Base-by-base conservation (phyloP, 2,113 vertebrate species). In the Cochlearius cochlearius region DNA sequence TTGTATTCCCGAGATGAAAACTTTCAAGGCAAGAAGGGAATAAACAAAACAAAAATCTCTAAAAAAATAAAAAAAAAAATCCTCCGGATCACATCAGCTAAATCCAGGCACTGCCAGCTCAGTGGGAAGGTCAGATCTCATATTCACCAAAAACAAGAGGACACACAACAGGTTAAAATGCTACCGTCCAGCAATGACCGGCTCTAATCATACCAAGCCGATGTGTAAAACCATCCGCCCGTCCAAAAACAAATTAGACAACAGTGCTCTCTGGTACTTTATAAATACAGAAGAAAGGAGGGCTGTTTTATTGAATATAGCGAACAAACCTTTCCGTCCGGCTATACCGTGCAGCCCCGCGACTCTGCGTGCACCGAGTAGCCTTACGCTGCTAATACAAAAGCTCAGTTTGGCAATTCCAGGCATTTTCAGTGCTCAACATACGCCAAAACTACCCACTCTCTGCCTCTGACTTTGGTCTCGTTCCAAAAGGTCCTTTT, bases 371-470 rank as follows among this genome's bases (percentile, higher is more conserved):
- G 92, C 94, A 86, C 92, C 82, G 25, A 72, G 94, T 91, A 95
- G 91, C 90, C 85, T 95, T 86, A 92, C 25, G 86, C 95, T 76
- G 94, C 94, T 95, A 80, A 80, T 71, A 96, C 96, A 97, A 96
- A 95, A 96, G 96, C 96, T 97, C 92, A 69, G 17, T 97, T 96
- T 97, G 97, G 96, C 95, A 97, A 97, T 92, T 94, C 94, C 93
- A 96, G 92, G 94, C 94, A 87, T 97, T 97, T 96, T 91, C 96
- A 95, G 94, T 34, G 93, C 75, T 96, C 94, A 94, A 95, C 80
- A 80, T 83, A 93, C 84, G 95, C 97, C 97, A 97, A 94, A 97
- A 97, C 96, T 97, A 95, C 96, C 97, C 96, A 97, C 94, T 95
- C 95, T 94, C 95, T 96, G 85, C 74, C 88, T 95, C 92, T 89